Evolutionary conservation across 2,888 invertebrate species (phyloP).

Genomic region (Rhagium mordax): DNA sequence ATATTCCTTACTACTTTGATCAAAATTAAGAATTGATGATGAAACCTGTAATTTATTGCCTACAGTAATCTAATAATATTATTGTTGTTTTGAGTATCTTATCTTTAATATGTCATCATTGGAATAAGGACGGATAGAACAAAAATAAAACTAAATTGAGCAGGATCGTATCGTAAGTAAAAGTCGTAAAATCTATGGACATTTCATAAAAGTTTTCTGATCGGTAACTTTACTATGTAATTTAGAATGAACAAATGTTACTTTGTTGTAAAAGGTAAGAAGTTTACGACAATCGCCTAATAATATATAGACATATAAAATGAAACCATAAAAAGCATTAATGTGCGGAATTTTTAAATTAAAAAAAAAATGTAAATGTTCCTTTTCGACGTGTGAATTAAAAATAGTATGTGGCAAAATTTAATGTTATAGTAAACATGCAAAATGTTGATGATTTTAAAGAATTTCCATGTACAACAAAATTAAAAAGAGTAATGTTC

Average conservation of each 20-base stretch:
- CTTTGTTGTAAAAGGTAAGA: neutral
- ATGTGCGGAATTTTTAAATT: too few species aligned
- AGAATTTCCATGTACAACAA: too few species aligned
- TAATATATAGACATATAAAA: too few species aligned
- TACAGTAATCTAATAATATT: neutral
- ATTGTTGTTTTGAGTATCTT: neutral
- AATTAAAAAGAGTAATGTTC: too few species aligned
- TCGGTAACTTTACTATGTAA: neutral
- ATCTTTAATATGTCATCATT: neutral
- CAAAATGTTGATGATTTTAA: too few species aligned
- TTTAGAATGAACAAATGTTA: neutral
- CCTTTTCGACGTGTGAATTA: too few species aligned
- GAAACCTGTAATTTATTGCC: neutral
- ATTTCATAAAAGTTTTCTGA: neutral
- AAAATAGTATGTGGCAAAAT: too few species aligned
- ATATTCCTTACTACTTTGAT: too few species aligned
- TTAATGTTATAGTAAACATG: too few species aligned
- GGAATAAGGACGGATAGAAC: neutral
- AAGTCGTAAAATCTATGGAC: neutral
- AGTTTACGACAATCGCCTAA: neutral
- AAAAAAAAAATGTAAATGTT: too few species aligned
- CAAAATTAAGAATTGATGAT: neutral
- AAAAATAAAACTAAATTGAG: neutral
- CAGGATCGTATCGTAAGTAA: neutral
- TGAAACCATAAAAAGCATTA: too few species aligned